phyloP scores from a whole-genome alignment of 1,140 invertebrate species.

The Papilio glaucus region DNA sequence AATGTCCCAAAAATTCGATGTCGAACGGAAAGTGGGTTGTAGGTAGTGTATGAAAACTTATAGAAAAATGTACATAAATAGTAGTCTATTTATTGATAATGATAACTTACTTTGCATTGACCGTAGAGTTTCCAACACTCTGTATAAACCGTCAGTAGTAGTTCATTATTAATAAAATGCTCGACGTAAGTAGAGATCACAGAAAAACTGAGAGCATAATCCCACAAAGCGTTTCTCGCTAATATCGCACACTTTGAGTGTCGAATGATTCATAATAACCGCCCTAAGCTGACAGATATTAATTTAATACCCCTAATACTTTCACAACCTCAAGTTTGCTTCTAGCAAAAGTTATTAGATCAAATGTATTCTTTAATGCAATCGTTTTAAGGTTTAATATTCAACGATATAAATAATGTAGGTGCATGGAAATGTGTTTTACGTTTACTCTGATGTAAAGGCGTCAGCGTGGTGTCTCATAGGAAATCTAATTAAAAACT shows the following conservation, averaged over 20 bases:
- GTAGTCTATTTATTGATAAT: too few relatives aligned
- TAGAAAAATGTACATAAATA: too few relatives aligned
- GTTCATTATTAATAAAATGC: slow-evolving; percentile 33
- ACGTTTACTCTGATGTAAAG: slow-evolving; percentile 58
- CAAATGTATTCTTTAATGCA: slow-evolving; percentile 22
- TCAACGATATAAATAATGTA: slow-evolving; percentile 13
- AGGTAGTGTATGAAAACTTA: too few relatives aligned
- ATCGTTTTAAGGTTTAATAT: slow-evolving; percentile 36
- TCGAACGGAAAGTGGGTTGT: too few relatives aligned
- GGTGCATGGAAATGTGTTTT: slow-evolving; percentile 25
- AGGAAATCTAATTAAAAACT: slow-evolving; percentile 54
- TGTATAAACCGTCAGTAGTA: slow-evolving; percentile 38
- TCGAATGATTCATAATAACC: slow-evolving; percentile 64
- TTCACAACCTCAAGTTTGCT: slow-evolving; percentile 3
- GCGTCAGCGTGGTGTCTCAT: slow-evolving; percentile 55
- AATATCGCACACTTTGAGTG: slow-evolving; percentile 64
- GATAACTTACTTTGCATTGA: too few relatives aligned
- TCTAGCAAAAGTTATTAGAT: not conserved
- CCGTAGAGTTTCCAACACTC: slow-evolving; percentile 31
- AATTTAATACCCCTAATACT: slow-evolving; percentile 57
- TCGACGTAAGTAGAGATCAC: slow-evolving; percentile 29
- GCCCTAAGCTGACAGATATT: slow-evolving; percentile 64
- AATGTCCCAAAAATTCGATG: too few relatives aligned
- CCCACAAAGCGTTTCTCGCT: slow-evolving; percentile 56
- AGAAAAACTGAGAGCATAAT: slow-evolving; percentile 41